phyloP scores from a whole-genome alignment of 2,113 vertebrate species.

The Oncorhynchus gorbuscha region DNA sequence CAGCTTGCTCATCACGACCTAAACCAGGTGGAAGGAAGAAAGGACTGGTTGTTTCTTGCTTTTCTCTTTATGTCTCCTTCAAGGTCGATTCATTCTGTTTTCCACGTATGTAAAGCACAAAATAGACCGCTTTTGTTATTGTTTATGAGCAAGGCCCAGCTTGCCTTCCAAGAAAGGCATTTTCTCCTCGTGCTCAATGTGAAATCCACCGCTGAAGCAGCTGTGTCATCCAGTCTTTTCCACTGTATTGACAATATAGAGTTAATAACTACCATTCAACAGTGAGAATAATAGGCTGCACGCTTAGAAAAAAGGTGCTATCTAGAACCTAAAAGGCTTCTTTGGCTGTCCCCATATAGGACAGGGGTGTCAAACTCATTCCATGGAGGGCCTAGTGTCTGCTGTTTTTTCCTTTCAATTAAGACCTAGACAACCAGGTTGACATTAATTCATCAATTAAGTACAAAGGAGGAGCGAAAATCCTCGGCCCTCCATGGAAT shows the following conservation, averaged over 20 bases:
- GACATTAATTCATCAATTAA: no score
- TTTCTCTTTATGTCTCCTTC: background rate
- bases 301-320: no score
- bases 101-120: background rate
- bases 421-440: no score
- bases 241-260: background rate
- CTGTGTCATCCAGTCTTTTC: background rate
- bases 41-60: slow-evolving; percentile 39
- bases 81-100: background rate
- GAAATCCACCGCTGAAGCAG: background rate
- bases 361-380: no score
- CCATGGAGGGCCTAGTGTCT: no score
- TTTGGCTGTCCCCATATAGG: no score
- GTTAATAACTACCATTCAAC: background rate
- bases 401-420: no score
- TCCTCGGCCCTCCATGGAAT: no score
- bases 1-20: slow-evolving; percentile 50
- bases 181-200: background rate
- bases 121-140: background rate
- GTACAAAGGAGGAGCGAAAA: no score
- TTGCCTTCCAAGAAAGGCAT: background rate
- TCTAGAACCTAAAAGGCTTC: no score
- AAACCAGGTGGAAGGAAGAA: slow-evolving; percentile 61
- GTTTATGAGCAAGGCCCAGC: background rate
- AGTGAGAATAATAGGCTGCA: background rate